Conservation (phyloP, 2,113 vertebrate genomes). For the Apus apus region DNA sequence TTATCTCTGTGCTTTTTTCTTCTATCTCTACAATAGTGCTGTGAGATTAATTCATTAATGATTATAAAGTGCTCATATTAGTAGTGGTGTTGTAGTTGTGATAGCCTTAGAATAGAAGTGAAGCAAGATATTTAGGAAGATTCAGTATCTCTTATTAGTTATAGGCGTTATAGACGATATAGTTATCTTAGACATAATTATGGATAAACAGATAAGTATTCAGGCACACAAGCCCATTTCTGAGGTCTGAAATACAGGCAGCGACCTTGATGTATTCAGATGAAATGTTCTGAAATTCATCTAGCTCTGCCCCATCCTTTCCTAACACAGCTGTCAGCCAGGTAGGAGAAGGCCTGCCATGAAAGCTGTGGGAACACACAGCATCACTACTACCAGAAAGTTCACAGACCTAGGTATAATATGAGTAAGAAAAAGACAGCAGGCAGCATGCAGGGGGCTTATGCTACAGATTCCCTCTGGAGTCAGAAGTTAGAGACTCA, state of each 20-base stretch:
- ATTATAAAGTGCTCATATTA: slow-evolving; percentile 33
- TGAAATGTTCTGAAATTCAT: background rate
- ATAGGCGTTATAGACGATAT: background rate
- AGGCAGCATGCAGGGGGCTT: background rate
- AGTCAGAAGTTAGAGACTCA: background rate
- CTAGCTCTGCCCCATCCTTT: rapidly evolving
- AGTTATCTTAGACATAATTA: background rate
- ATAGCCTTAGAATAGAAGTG: slow-evolving; percentile 41
- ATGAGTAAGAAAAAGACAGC: background rate
- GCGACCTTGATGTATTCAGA: background rate
- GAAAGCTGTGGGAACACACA: background rate
- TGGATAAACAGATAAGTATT: background rate
- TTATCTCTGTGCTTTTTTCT: slow-evolving; percentile 48
- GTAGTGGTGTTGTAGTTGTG: background rate
- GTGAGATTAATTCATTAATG: slow-evolving; percentile 54
- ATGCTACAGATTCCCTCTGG: background rate
- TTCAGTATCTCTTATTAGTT: slow-evolving; percentile 18
- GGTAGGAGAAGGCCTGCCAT: background rate
- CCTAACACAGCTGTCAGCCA: rapidly evolving
- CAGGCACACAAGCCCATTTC: background rate
- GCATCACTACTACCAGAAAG: background rate
- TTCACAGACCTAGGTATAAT: background rate
- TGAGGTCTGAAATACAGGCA: background rate
- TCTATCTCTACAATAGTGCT: slow-evolving; percentile 24
- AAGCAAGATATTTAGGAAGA: slow-evolving; percentile 26